A percentile compares a stretch with the other conserved stretches of the same genome.
Conservation (phyloP, 2,888 invertebrate species). For the Aphodius sticticus region DNA sequence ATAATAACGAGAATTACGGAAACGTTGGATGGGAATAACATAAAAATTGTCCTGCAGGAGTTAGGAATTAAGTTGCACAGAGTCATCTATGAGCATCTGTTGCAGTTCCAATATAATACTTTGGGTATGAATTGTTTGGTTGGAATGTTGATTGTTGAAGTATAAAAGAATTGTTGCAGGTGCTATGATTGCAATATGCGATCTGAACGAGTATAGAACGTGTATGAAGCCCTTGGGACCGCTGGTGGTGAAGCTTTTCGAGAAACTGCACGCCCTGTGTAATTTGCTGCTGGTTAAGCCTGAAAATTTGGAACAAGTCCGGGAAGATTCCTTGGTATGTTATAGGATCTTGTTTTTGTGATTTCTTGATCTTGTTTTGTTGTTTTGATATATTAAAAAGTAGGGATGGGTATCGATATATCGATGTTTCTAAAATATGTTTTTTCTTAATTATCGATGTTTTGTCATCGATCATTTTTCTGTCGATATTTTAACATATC, state of each 20-base stretch:
- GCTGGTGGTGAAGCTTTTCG: slow-evolving; percentile 88
- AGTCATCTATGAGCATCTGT: slow-evolving; percentile 92
- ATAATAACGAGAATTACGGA: slow-evolving; percentile 80
- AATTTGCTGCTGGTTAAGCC: slow-evolving; percentile 95
- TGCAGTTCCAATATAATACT: slow-evolving; percentile 93
- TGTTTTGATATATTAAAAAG: slow-evolving; percentile 16
- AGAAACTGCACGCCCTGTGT: slow-evolving; percentile 93
- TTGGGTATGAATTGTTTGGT: slow-evolving; percentile 68
- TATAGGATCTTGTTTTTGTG: too few species aligned
- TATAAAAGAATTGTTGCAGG: slow-evolving; percentile 64
- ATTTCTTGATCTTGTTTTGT: slow-evolving; percentile 24
- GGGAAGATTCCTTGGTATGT: slow-evolving; percentile 92
- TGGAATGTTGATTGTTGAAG: slow-evolving; percentile 14
- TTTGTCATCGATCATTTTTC: too few species aligned
- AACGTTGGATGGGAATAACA: slow-evolving; percentile 91
- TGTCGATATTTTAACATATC: too few species aligned
- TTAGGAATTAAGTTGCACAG: slow-evolving; percentile 92
- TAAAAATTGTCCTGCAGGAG: slow-evolving; percentile 85
- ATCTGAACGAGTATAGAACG: slow-evolving; percentile 95
- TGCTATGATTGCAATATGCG: slow-evolving; percentile 97
- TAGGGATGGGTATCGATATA: too few species aligned
- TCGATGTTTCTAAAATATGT: too few species aligned
- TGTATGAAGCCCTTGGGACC: slow-evolving; percentile 81
- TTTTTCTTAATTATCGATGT: too few species aligned
- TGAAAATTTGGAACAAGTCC: slow-evolving; percentile 95